A percentile compares a stretch with the other conserved stretches of the same genome.
These are phyloP conservation scores for Gymnoscelis rufifasciata DNA, from an alignment of 2,888 invertebrate genomes.

Conservation along the genomic window DNA sequence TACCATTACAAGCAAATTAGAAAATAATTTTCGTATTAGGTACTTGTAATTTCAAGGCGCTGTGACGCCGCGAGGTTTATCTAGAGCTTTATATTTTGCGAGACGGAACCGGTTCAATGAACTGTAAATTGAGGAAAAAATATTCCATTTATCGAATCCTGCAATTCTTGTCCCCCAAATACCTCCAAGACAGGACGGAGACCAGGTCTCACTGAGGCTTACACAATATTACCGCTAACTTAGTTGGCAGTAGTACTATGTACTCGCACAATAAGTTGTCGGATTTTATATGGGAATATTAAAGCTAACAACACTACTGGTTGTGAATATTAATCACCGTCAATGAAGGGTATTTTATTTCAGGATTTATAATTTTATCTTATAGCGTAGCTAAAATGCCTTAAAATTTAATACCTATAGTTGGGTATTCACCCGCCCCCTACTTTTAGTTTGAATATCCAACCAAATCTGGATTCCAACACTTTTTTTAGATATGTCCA, in stretches of 20 bases:
- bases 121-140: slow-evolving; percentile 45
- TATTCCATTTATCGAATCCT: slow-evolving; percentile 50
- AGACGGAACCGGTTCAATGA: slow-evolving; percentile 41
- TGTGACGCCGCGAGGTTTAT: slow-evolving; percentile 15
- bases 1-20: no score
- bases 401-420: background rate
- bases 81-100: slow-evolving; percentile 24
- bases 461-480: no score
- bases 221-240: slow-evolving; percentile 55
- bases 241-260: no score
- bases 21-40: no score
- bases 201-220: slow-evolving; percentile 40
- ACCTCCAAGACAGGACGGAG: slow-evolving; percentile 53
- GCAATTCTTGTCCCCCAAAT: slow-evolving; percentile 50
- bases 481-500: no score
- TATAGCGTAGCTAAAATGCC: background rate
- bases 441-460: no score
- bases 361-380: background rate
- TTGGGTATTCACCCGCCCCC: no score
- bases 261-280: no score
- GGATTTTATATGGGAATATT: slow-evolving; percentile 10
- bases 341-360: background rate
- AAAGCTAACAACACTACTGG: no score
- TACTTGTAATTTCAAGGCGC: no score
- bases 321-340: no score